A percentile compares a stretch with the other conserved stretches of the same genome.
Conservation (phyloP, 2,113 vertebrate species). For the Craseonycteris thonglongyai region DNA sequence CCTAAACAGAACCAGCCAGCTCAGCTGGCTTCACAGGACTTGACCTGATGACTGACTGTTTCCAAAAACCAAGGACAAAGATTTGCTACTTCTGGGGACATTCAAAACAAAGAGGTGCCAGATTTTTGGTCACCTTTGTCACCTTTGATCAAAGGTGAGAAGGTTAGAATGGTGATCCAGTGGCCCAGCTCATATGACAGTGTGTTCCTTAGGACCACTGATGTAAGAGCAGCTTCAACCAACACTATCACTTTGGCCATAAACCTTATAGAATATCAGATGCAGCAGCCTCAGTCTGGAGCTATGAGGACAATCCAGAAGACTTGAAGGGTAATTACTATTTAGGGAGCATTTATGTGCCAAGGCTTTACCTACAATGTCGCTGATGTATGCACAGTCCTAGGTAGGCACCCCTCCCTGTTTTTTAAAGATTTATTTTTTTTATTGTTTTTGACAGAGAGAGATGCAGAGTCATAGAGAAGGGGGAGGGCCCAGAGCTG, state of each 20-base stretch:
- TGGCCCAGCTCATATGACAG: not conserved
- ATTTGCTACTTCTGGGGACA: not conserved
- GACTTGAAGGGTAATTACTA: not conserved
- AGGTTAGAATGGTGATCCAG: not conserved
- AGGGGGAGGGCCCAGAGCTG: no score
- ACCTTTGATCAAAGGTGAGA: not conserved
- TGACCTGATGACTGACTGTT: not conserved
- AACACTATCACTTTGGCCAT: not conserved
- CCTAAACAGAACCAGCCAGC: not conserved
- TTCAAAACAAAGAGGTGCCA: not conserved
- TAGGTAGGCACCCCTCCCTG: not conserved
- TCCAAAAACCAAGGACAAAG: constrained; percentile 1
- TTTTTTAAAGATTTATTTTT: no score
- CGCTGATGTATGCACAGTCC: not conserved
- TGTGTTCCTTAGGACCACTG: not conserved
- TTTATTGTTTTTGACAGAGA: no score
- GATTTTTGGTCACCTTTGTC: not conserved
- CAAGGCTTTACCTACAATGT: not conserved
- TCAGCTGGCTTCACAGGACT: not conserved
- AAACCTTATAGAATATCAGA: not conserved
- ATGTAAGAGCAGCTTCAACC: not conserved
- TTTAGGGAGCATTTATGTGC: not conserved
- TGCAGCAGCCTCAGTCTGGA: not conserved
- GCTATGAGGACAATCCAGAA: not conserved
- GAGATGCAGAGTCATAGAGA: no score